A percentile compares a stretch with the other conserved stretches of the same genome.
phyloP scores from a whole-genome alignment of 2,888 invertebrate genomes.

The Corythucha ciliata region DNA sequence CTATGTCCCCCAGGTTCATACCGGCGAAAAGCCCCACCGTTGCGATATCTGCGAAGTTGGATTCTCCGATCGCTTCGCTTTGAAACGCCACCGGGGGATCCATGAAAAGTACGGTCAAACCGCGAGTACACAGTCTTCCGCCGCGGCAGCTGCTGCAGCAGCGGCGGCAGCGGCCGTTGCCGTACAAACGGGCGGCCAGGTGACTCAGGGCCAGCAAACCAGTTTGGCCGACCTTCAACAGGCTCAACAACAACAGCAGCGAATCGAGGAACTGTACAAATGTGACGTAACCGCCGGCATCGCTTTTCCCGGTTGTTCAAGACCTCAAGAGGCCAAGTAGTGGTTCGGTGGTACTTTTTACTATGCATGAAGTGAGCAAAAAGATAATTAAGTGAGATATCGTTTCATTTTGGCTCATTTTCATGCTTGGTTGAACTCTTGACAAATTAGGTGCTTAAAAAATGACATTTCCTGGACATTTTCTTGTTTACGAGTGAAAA shows the following conservation, averaged over 20 bases:
- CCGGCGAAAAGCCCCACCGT: slow-evolving; percentile 71
- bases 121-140: slow-evolving; percentile 34
- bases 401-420: too few relatives aligned
- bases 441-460: too few relatives aligned
- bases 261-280: slow-evolving; percentile 36
- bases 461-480: too few relatives aligned
- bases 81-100: slow-evolving; percentile 76
- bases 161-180: slow-evolving; percentile 16
- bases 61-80: slow-evolving; percentile 76
- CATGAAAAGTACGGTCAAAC: slow-evolving; percentile 70
- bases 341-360: too few relatives aligned
- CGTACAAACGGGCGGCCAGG: slow-evolving; percentile 23
- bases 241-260: slow-evolving; percentile 14
- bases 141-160: slow-evolving; percentile 37
- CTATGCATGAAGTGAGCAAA: too few relatives aligned
- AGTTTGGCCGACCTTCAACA: too few relatives aligned
- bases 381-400: too few relatives aligned
- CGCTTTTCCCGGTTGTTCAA: slow-evolving; percentile 38
- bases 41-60: slow-evolving; percentile 78
- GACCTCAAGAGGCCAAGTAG: slow-evolving; percentile 34
- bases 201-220: too few relatives aligned
- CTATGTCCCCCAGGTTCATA: slow-evolving; percentile 49
- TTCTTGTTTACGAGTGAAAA: too few relatives aligned
- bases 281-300: slow-evolving; percentile 38
- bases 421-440: too few relatives aligned